phyloP scores from a whole-genome alignment of 2,888 invertebrate genomes.

The Machimus rusticus region DNA sequence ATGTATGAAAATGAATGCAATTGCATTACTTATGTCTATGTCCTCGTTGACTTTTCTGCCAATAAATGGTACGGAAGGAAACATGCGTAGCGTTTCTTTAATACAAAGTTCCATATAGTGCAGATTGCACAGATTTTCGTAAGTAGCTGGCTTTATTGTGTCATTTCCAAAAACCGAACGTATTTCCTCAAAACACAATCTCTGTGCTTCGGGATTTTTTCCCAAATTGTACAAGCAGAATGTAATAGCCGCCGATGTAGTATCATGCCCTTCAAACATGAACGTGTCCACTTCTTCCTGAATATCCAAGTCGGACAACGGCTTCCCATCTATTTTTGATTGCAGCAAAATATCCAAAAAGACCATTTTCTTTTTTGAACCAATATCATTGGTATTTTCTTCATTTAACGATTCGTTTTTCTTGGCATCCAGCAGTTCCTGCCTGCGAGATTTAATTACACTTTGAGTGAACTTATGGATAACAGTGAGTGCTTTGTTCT shows the following conservation, averaged over 20 bases:
- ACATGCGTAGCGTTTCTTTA: slow-evolving; percentile 60
- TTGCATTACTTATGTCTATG: slow-evolving; percentile 58
- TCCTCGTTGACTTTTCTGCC: slow-evolving; percentile 58
- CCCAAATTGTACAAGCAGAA: slow-evolving; percentile 66
- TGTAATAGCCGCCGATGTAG: slow-evolving; percentile 65
- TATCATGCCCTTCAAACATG: slow-evolving; percentile 72
- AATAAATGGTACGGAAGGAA: slow-evolving; percentile 59
- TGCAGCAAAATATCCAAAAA: slow-evolving; percentile 74
- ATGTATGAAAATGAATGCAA: neutral
- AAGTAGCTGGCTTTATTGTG: slow-evolving; percentile 55
- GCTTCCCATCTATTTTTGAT: slow-evolving; percentile 67
- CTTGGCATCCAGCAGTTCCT: slow-evolving; percentile 55
- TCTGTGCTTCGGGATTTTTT: slow-evolving; percentile 63
- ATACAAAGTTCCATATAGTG: slow-evolving; percentile 60
- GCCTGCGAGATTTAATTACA: slow-evolving; percentile 65
- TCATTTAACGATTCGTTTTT: slow-evolving; percentile 22
- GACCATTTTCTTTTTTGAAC: slow-evolving; percentile 69
- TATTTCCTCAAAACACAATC: slow-evolving; percentile 64
- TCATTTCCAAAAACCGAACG: slow-evolving; percentile 59
- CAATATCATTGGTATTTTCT: slow-evolving; percentile 57
- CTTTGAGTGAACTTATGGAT: slow-evolving; percentile 67
- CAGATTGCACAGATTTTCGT: slow-evolving; percentile 56
- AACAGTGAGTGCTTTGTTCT: slow-evolving; percentile 63
- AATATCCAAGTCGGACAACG: slow-evolving; percentile 68
- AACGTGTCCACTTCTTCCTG: slow-evolving; percentile 78